These are phyloP conservation scores for Parapsyche elsis DNA, from an alignment of 1,140 invertebrate genomes.

Conservation along the genomic window DNA sequence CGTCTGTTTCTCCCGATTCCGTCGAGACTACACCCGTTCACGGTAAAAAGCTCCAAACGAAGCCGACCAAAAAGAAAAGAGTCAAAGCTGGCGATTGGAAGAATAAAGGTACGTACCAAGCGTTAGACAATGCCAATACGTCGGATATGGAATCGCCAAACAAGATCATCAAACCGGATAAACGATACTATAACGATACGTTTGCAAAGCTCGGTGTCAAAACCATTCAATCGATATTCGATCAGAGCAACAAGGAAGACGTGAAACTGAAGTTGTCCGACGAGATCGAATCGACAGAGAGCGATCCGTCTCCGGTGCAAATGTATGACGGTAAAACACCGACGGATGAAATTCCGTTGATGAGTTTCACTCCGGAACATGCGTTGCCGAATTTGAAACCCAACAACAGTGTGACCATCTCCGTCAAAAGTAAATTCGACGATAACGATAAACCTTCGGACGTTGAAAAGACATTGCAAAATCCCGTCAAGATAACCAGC, in stretches of 20 bases:
- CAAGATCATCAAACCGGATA: slow-evolving; percentile 45
- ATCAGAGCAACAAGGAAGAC: slow-evolving; percentile 51
- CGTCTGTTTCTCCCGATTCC: slow-evolving; percentile 41
- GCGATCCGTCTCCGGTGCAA: not conserved
- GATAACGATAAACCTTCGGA: not conserved
- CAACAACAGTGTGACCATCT: slow-evolving; percentile 35
- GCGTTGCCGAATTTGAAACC: slow-evolving; percentile 48
- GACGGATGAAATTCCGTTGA: slow-evolving; percentile 40
- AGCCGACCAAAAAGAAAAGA: slow-evolving; percentile 61
- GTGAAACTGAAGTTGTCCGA: slow-evolving; percentile 29
- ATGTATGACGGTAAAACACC: not conserved
- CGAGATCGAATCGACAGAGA: slow-evolving; percentile 39
- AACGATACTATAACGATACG: slow-evolving; percentile 39
- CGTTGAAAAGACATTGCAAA: not conserved
- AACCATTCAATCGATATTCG: slow-evolving; percentile 64
- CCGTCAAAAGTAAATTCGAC: slow-evolving; percentile 32
- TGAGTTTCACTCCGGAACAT: slow-evolving; percentile 49
- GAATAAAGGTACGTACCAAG: slow-evolving; percentile 62
- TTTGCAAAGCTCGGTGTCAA: slow-evolving; percentile 60
- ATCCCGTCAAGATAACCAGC: not conserved
- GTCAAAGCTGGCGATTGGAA: slow-evolving; percentile 63
- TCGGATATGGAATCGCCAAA: slow-evolving; percentile 51
- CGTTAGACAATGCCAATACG: slow-evolving; percentile 48
- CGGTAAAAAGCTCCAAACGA: slow-evolving; percentile 55
- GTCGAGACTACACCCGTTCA: slow-evolving; percentile 64